A percentile compares a stretch with the other conserved stretches of the same genome.
phyloP scores from a whole-genome alignment of 2,113 vertebrate genomes.

The Lucifuga dentata region DNA sequence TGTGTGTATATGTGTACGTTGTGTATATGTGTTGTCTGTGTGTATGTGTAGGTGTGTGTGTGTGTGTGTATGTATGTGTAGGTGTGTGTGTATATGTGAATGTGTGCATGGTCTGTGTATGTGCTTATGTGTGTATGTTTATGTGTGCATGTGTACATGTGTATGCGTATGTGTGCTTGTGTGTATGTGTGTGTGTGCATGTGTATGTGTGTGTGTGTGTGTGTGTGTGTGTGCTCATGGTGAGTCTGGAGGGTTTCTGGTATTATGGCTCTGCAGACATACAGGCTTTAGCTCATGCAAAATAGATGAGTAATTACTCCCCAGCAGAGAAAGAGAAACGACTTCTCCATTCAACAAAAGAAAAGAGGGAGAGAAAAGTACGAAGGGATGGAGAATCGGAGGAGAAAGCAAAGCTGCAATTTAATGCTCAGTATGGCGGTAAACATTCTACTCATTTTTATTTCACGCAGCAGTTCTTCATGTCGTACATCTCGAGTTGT shows the following conservation, averaged over 20 bases:
- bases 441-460: conserved; percentile 19
- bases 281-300: conserved; percentile 29
- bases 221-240: background rate
- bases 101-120: too few species aligned
- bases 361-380: background rate
- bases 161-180: too few species aligned
- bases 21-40: background rate
- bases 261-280: conserved; percentile 6
- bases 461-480: conserved; percentile 18
- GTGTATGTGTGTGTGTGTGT: too few species aligned
- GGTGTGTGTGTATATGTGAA: too few species aligned
- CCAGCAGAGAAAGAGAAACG: conserved; percentile 20
- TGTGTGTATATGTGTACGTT: background rate
- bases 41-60: background rate
- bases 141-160: too few species aligned
- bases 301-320: conserved; percentile 47
- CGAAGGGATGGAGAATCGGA: background rate
- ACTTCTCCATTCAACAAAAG: conserved; percentile 20
- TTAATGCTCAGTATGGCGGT: conserved; percentile 33
- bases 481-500: background rate
- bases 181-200: too few species aligned
- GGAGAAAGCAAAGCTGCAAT: conserved; percentile 1
- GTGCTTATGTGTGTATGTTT: too few species aligned
- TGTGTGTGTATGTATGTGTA: background rate
- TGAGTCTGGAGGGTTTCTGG: conserved; percentile 2